These are phyloP conservation scores for Gasteruption jaculator DNA, from an alignment of 2,888 invertebrate genomes.

Conservation along the genomic window DNA sequence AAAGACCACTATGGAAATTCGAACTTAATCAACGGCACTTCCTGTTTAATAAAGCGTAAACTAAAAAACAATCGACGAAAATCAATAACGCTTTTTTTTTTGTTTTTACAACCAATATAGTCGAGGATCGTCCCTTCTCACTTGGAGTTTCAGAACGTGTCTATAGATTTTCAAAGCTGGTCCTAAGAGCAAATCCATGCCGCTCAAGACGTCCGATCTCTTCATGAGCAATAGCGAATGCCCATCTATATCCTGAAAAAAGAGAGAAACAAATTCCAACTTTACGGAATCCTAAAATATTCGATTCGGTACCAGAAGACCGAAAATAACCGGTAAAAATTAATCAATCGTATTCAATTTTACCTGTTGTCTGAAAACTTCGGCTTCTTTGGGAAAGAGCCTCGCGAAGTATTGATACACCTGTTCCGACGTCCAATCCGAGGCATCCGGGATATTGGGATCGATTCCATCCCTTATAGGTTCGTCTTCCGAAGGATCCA, in stretches of 20 bases:
- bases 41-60: no score
- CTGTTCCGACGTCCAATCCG: slow-evolving; percentile 77
- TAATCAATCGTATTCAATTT: slow-evolving; percentile 14
- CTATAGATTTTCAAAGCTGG: slow-evolving; percentile 83
- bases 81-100: slow-evolving; percentile 5
- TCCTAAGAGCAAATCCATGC: slow-evolving; percentile 78
- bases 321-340: slow-evolving; percentile 11
- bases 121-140: slow-evolving; percentile 68
- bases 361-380: slow-evolving; percentile 79
- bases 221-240: slow-evolving; percentile 78
- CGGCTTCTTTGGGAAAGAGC: slow-evolving; percentile 76
- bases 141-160: slow-evolving; percentile 77
- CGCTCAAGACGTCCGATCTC: slow-evolving; percentile 77
- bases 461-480: slow-evolving; percentile 53
- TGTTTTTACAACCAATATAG: slow-evolving; percentile 64
- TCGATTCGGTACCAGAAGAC: slow-evolving; percentile 3
- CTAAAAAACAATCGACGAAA: no score
- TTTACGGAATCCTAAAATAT: background rate
- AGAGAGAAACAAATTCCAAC: slow-evolving; percentile 15
- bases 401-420: slow-evolving; percentile 76
- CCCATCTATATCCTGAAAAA: slow-evolving; percentile 83
- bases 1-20: no score
- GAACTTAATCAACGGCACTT: no score
- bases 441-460: slow-evolving; percentile 71
- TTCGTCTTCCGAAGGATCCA: slow-evolving; percentile 43